Evolutionary conservation across 2,113 vertebrate genomes (phyloP), one percentile per base, ranked within the genome.

Genomic region (Thunnus thynnus): DNA sequence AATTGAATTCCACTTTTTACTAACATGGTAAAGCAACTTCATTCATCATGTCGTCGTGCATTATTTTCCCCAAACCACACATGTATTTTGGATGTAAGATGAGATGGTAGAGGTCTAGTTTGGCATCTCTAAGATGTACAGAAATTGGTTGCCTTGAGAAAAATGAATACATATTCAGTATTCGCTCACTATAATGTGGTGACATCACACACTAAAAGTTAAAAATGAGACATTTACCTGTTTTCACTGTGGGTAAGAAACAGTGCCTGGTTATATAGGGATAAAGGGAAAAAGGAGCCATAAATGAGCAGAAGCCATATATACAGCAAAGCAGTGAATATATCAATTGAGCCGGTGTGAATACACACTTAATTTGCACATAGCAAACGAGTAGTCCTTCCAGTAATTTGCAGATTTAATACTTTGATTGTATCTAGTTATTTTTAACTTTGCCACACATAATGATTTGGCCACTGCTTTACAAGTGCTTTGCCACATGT

Each of bases 221-320:
- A 46, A 68, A 62, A 56, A 81, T 50, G 3, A 70, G 20, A 76
- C 11, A 73, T 80, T 72, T 77, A 44, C 56, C 52, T 88, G 7
- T 73, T 71, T 77, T 85, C 65, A 78, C 84, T 80, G 61, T 76
- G 70, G 71, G 52, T 80, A 78, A 76, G 47, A 84, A 90, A 68
- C 67, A 67, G 80, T 83, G 86, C 88, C 87, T 89, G 88, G 80
- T 65, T 80, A 80, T 72, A 75, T 81, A 62, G 85, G 87, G 36
- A 57, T 48, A 87, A 89, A 86, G 86, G 88, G 88, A 88, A 91
- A 84, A 84, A 72, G 52, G 88, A 92, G 92, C 89, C 92, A 90
- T 92, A 85, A 51, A 81, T 78, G 85, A 91, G 91, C 80, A 86
- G 85, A 94, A 94, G 94, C 94, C 94, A 94, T 94, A 94, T 56